These are phyloP conservation scores for Ernsta delagoae DNA, from an alignment of 2,888 invertebrate species.

Conservation along the genomic window DNA sequence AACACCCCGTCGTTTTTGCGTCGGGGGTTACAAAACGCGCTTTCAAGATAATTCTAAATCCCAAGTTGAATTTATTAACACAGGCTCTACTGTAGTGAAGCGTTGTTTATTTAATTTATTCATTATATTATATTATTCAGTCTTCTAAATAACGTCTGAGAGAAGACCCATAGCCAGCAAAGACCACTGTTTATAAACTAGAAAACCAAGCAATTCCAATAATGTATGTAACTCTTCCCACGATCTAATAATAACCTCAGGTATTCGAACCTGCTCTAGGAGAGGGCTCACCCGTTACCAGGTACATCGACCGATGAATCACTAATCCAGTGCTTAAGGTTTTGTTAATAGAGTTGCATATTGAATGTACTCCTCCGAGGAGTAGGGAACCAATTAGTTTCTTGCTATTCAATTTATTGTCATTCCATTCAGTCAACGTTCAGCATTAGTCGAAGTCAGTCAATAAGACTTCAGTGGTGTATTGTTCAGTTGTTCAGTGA, in stretches of 20 bases:
- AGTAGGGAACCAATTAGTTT: conserved; percentile 47
- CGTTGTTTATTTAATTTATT: too few relatives aligned
- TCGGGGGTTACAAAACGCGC: too few relatives aligned
- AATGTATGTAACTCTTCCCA: conserved; percentile 44
- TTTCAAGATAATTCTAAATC: too few relatives aligned
- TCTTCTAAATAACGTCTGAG: too few relatives aligned
- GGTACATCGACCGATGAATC: conserved; percentile 43
- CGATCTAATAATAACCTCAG: conserved; percentile 47
- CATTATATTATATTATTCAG: too few relatives aligned
- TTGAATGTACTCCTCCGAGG: conserved; percentile 14
- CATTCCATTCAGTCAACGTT: conserved; percentile 48
- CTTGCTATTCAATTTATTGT: conserved; percentile 49
- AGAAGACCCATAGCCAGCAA: too few relatives aligned
- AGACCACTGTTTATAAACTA: conserved; percentile 1
- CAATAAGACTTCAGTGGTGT: too few relatives aligned
- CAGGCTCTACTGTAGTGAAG: too few relatives aligned
- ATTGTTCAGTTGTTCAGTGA: too few relatives aligned
- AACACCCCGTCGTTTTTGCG: too few relatives aligned
- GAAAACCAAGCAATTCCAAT: conserved; percentile 14
- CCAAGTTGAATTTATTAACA: too few relatives aligned
- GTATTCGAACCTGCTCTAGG: conserved; percentile 45
- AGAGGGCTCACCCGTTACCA: conserved; percentile 44
- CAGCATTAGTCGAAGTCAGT: conserved; percentile 43
- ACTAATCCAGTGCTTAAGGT: conserved; percentile 18
- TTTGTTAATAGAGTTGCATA: conserved; percentile 3